Percentiles rank a stretch among this genome's conserved stretches.
Evolutionary conservation across 2,888 invertebrate genomes (phyloP).

Genomic region (Eupithecia abbreviata): DNA sequence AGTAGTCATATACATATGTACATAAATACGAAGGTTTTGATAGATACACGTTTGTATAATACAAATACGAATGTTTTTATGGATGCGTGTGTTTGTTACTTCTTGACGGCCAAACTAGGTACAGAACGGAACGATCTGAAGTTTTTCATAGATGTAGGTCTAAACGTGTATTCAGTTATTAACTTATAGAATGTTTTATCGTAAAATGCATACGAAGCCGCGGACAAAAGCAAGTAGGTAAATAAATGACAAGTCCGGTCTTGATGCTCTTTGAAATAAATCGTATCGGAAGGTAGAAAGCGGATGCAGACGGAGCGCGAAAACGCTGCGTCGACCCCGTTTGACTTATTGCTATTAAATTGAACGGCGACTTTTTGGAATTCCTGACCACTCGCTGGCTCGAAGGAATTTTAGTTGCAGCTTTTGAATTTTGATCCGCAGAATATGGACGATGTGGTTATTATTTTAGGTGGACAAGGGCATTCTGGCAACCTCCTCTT

Average conservation of each 20-base stretch:
- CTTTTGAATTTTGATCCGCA: conserved; percentile 14
- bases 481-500: not conserved
- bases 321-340: conserved; percentile 62
- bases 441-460: not conserved
- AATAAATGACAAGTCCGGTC: not conserved
- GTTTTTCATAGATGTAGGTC: too few species aligned
- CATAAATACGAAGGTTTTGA: too few species aligned
- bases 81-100: too few species aligned
- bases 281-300: conserved; percentile 49
- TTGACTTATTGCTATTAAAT: conserved; percentile 71
- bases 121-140: too few species aligned
- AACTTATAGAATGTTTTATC: too few species aligned
- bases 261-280: not conserved
- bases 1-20: too few species aligned
- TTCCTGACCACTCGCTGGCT: conserved; percentile 30
- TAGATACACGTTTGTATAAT: too few species aligned
- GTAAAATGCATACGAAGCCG: too few species aligned
- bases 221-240: too few species aligned
- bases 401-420: conserved; percentile 11
- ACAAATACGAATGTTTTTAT: too few species aligned
- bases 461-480: not conserved
- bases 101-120: too few species aligned
- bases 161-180: too few species aligned
- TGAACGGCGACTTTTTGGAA: conserved; percentile 60
- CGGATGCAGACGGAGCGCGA: conserved; percentile 47